A percentile compares a stretch with the other conserved stretches of the same genome.
Conservation (phyloP, 2,888 invertebrate genomes). For the Macrosoma leucophasiata region DNA sequence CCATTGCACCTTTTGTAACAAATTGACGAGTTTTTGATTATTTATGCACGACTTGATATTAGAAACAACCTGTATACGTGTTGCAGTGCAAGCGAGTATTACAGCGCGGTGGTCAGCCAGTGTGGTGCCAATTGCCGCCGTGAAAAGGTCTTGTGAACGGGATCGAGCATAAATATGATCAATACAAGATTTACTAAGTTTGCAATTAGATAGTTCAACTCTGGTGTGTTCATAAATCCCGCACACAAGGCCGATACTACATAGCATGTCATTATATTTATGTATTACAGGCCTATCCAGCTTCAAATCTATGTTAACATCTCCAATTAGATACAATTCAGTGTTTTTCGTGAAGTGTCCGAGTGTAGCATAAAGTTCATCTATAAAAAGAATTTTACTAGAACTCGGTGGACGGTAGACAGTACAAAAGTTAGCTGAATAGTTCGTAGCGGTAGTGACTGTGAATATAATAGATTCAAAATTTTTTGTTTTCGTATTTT, state of each 20-base stretch:
- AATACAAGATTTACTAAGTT: conserved; percentile 11
- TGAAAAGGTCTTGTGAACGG: too few species aligned
- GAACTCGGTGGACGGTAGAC: conserved; percentile 16
- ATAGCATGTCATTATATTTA: conserved; percentile 15
- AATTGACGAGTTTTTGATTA: too few species aligned
- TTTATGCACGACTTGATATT: too few species aligned
- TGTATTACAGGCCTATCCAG: conserved; percentile 16
- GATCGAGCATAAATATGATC: conserved; percentile 11
- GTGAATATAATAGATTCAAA: conserved; percentile 16
- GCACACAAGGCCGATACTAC: conserved; percentile 12
- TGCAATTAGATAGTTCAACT: conserved; percentile 6
- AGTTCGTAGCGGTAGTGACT: conserved; percentile 13
- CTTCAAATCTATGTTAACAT: conserved; percentile 17
- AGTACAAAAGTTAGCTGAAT: conserved; percentile 11
- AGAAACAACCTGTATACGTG: too few species aligned
- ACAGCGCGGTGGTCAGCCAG: too few species aligned
- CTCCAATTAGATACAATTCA: conserved; percentile 12
- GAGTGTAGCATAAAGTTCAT: conserved; percentile 17
- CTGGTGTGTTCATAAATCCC: conserved; percentile 9
- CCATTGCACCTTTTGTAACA: too few species aligned
- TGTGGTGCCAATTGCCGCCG: too few species aligned
- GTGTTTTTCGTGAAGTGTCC: neutral
- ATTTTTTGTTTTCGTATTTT: conserved; percentile 8
- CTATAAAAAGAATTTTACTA: conserved; percentile 18
- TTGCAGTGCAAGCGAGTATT: too few species aligned